Evolutionary conservation across 2,113 vertebrate species (phyloP), one percentile per base, ranked within the genome.

Genomic region (Canis aureus): DNA sequence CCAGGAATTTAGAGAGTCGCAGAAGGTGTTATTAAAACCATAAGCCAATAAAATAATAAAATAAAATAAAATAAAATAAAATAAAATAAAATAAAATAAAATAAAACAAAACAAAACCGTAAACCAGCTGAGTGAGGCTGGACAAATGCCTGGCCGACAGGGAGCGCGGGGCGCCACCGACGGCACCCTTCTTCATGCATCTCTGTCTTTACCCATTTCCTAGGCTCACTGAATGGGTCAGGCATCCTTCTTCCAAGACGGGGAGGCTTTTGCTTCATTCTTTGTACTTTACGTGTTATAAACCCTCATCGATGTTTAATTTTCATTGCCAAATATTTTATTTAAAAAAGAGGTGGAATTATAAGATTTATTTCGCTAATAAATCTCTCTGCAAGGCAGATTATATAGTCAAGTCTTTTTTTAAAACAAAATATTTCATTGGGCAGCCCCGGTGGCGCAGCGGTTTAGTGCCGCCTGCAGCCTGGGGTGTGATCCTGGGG

Each of bases 261-360:
- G 11, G 83, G 16, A 78, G 9, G 0, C 51, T 89, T 69, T 96
- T 57, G 49, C 79, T 57, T 91, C 86, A 49, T 59, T 83, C 60
- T 49, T 90, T 84, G 74, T 59, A 84, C 29, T 71, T 67, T 67
- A 35, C 17, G 76, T 13, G 3, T 59, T 59, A 51, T 78, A 78
- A 38, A 85, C 1, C 62, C 38, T 59, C 88, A 0, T 27, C 71
- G 67, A 53, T 62, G 2, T 60, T 81, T 84, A 74, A 49, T 84
- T 69, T 83, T 89, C 59, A 71, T 51, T 62, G 69, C 29, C 27
- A 94, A 92, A 73, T 90, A 25, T 59, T 91, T 89, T 74, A 89
- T 55, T 43, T 43, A 43, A 66, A 83, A 91, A 91, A 76, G 17
- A 38, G 11, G 11, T 57, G 22, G 83, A 74, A 83, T 53, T 35